Percentiles rank a stretch among this genome's conserved stretches.
phyloP scores from a whole-genome alignment of 2,113 vertebrate genomes.

The Lipotes vexillifer region DNA sequence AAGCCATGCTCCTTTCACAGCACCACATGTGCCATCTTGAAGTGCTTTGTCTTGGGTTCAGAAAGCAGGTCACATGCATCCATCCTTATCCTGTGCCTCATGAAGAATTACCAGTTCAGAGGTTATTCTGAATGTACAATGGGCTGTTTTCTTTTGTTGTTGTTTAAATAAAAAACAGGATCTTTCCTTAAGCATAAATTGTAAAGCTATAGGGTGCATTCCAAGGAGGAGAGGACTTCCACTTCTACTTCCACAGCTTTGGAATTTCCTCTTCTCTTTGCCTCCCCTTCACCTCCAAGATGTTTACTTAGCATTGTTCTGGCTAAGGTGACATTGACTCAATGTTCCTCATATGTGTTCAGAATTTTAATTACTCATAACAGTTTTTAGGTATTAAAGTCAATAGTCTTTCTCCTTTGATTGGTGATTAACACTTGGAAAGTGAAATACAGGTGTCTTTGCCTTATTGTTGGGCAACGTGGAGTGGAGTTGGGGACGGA shows the following conservation, averaged over 20 bases:
- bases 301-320: background rate
- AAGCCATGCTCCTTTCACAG: no score
- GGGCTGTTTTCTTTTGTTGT: background rate
- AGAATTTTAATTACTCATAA: background rate
- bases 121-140: no score
- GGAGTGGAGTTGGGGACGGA: fast-evolving
- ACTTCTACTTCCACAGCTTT: background rate
- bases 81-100: background rate
- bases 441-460: background rate
- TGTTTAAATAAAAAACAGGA: background rate
- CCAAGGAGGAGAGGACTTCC: background rate
- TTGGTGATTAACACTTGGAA: background rate
- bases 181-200: background rate
- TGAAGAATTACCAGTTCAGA: background rate
- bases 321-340: background rate
- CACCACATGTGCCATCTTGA: background rate
- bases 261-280: background rate
- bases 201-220: background rate
- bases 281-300: background rate
- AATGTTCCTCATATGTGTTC: background rate
- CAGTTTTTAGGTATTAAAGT: background rate
- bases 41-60: background rate
- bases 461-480: background rate
- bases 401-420: background rate
- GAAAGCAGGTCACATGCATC: background rate